These are phyloP conservation scores for Amniataba percoides DNA, from an alignment of 2,797 vertebrate genomes.

Conservation along the genomic window DNA sequence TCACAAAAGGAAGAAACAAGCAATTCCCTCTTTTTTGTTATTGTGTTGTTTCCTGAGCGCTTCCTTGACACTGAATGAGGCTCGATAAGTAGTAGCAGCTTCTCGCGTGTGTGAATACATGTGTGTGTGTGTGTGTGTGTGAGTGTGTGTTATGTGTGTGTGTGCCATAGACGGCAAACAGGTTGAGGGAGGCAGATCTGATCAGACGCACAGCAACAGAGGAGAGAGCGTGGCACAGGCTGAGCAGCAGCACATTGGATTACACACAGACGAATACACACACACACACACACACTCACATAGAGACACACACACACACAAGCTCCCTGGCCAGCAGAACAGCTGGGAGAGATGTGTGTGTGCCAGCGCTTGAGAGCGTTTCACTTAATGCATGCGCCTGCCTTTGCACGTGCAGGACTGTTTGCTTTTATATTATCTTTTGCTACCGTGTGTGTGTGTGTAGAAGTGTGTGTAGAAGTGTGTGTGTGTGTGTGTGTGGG, in stretches of 20 bases:
- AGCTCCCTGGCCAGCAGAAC: slow-evolving; percentile 71
- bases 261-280: slow-evolving; percentile 75
- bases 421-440: slow-evolving; percentile 70
- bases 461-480: background rate
- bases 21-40: background rate
- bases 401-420: slow-evolving; percentile 72
- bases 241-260: slow-evolving; percentile 83
- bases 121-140: slow-evolving; percentile 30
- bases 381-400: slow-evolving; percentile 67
- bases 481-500: slow-evolving; percentile 20
- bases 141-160: slow-evolving; percentile 26
- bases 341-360: slow-evolving; percentile 79
- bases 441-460: slow-evolving; percentile 39
- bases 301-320: slow-evolving; percentile 45
- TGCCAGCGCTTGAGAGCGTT: slow-evolving; percentile 62
- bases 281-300: slow-evolving; percentile 41
- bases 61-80: slow-evolving; percentile 40
- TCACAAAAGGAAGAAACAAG: too few relatives aligned
- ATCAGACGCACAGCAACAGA: slow-evolving; percentile 88
- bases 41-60: slow-evolving; percentile 35
- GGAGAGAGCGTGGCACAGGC: slow-evolving; percentile 81
- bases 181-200: slow-evolving; percentile 87
- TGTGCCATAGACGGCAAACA: slow-evolving; percentile 78
- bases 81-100: slow-evolving; percentile 69
- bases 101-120: slow-evolving; percentile 10